These are phyloP conservation scores for Aselliscus stoliczkanus DNA, from an alignment of 2,797 vertebrate species.

Conservation along the genomic window DNA sequence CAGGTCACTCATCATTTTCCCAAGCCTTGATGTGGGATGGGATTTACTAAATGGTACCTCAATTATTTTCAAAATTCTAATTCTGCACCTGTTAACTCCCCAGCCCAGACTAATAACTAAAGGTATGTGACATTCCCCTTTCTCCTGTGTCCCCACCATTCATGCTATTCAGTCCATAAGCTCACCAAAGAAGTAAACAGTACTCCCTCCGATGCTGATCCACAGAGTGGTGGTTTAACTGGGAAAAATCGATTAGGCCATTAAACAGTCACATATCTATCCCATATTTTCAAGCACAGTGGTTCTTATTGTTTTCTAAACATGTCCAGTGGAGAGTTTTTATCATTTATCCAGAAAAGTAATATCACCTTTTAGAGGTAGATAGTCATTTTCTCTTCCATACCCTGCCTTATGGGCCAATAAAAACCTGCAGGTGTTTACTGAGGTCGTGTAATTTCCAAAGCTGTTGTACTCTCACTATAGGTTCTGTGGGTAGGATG, in stretches of 20 bases:
- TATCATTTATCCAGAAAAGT: not conserved
- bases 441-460: not conserved
- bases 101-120: not conserved
- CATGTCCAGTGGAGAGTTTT: not conserved
- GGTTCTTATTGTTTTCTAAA: not conserved
- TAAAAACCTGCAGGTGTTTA: not conserved
- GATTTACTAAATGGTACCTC: not conserved
- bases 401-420: not conserved
- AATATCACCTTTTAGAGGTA: not conserved
- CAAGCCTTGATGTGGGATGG: not conserved
- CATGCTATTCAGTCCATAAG: not conserved
- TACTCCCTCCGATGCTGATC: not conserved
- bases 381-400: not conserved
- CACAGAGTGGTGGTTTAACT: not conserved
- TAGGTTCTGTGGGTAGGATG: not conserved
- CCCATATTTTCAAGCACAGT: not conserved
- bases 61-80: constrained; percentile 37
- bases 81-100: not conserved
- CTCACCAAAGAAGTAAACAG: not conserved
- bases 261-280: not conserved
- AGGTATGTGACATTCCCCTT: not conserved
- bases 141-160: not conserved
- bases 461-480: not conserved
- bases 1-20: not conserved
- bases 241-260: not conserved